Percentiles rank a stretch among this genome's conserved stretches.
These are phyloP conservation scores for Jaculus jaculus DNA, from an alignment of 2,113 vertebrate genomes.

Conservation along the genomic window DNA sequence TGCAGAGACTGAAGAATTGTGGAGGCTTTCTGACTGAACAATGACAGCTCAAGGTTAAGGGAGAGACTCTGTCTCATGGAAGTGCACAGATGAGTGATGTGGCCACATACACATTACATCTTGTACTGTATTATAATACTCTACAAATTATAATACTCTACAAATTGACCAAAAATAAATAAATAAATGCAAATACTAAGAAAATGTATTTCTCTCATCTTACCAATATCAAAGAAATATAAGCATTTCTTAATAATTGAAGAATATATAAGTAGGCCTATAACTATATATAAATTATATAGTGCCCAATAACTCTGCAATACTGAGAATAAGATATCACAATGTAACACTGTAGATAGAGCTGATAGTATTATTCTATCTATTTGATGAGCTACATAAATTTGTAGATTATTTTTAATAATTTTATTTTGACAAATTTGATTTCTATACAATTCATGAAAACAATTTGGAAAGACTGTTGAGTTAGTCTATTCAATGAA, in stretches of 20 bases:
- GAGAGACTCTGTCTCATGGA: no score
- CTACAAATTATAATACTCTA: no score
- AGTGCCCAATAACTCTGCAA: background rate
- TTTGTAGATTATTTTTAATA: slow-evolving; percentile 16
- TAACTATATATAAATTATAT: slow-evolving; percentile 11
- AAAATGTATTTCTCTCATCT: background rate
- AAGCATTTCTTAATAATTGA: background rate
- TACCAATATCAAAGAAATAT: background rate
- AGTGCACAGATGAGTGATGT: no score
- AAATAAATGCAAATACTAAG: slow-evolving; percentile 9
- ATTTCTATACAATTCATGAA: slow-evolving; percentile 49
- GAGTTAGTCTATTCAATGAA: slow-evolving; percentile 49
- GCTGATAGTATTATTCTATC: background rate
- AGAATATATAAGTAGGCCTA: background rate
- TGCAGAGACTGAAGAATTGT: no score
- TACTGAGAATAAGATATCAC: background rate
- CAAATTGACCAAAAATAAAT: no score
- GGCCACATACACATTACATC: no score
- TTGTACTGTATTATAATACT: no score
- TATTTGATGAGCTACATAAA: slow-evolving; percentile 8
- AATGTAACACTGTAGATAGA: background rate
- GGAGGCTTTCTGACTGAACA: no score
- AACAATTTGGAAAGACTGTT: slow-evolving; percentile 10
- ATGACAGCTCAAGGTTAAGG: no score
- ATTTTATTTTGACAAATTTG: slow-evolving; percentile 45